phyloP scores from a whole-genome alignment of 2,888 invertebrate genomes.

The Cheiracanthium punctorium region DNA sequence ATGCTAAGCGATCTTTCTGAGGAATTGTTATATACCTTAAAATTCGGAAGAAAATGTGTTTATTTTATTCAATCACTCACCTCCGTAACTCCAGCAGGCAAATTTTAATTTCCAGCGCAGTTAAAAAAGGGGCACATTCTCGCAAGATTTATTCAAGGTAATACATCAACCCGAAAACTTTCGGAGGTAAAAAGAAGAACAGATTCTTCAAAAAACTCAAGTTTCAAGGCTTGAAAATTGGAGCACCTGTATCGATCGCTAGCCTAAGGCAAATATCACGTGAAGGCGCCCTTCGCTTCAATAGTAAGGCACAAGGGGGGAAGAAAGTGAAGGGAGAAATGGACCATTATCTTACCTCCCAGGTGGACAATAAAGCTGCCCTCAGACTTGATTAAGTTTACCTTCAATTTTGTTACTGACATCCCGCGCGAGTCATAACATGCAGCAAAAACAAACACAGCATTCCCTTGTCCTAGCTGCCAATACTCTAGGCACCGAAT shows the following conservation, averaged over 20 bases:
- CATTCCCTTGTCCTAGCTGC: conserved; percentile 29
- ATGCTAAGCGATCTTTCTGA: background rate
- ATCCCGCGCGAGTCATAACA: conserved; percentile 63
- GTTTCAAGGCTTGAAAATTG: conserved; percentile 60
- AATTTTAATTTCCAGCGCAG: background rate
- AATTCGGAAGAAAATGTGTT: background rate
- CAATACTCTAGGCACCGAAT: conserved; percentile 27
- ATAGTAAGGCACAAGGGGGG: conserved; percentile 31
- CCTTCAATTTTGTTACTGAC: conserved; percentile 69
- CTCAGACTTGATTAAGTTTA: conserved; percentile 70
- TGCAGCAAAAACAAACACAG: conserved; percentile 46
- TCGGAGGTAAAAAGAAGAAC: conserved; percentile 40
- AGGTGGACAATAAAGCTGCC: conserved; percentile 70
- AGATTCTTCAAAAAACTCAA: conserved; percentile 50
- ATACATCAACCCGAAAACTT: conserved; percentile 66
- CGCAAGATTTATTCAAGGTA: conserved; percentile 54
- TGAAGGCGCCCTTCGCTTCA: conserved; percentile 58
- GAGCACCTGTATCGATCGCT: conserved; percentile 66
- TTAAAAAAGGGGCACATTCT: conserved; percentile 11
- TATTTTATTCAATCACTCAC: conserved; percentile 10
- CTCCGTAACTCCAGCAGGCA: background rate
- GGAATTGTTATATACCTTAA: conserved; percentile 4
- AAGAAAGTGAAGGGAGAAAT: conserved; percentile 18
- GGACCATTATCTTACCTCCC: conserved; percentile 66
- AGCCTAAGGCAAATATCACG: conserved; percentile 67